Evolutionary conservation across 2,113 vertebrate species (phyloP).

Genomic region (Rostratula benghalensis): DNA sequence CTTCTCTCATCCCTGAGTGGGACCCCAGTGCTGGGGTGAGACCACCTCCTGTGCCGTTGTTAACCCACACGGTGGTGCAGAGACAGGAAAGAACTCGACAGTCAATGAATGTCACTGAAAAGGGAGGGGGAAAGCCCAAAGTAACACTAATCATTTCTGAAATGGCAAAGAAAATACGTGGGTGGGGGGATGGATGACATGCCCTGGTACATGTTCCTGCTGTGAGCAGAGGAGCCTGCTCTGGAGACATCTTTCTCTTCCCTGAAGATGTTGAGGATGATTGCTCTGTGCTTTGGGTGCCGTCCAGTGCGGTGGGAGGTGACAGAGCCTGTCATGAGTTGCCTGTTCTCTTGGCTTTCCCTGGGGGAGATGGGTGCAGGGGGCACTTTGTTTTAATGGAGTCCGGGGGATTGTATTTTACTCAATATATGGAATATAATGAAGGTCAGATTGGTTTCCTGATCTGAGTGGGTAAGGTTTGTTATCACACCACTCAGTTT

Average conservation of each 20-base stretch:
- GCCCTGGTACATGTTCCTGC: background rate
- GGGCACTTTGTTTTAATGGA: background rate
- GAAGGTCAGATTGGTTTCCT: background rate
- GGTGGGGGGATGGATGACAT: background rate
- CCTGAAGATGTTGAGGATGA: background rate
- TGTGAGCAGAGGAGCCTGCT: background rate
- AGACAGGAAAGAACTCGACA: background rate
- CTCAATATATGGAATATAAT: background rate
- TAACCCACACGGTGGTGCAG: accelerated
- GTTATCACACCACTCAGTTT: background rate
- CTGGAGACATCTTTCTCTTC: background rate
- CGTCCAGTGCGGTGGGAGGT: background rate
- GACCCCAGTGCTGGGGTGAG: background rate
- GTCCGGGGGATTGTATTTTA: background rate
- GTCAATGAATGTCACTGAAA: background rate
- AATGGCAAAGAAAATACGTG: background rate
- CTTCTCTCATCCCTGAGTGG: accelerated
- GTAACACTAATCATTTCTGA: background rate
- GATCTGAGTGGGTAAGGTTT: background rate
- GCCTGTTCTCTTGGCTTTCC: background rate
- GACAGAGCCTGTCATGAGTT: background rate
- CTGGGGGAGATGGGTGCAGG: background rate
- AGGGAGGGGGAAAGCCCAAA: background rate
- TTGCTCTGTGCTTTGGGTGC: background rate
- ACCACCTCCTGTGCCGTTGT: background rate